Percentiles rank a stretch among this genome's conserved stretches.
phyloP scores from a whole-genome alignment of 2,113 vertebrate genomes.

The Abramis brama region DNA sequence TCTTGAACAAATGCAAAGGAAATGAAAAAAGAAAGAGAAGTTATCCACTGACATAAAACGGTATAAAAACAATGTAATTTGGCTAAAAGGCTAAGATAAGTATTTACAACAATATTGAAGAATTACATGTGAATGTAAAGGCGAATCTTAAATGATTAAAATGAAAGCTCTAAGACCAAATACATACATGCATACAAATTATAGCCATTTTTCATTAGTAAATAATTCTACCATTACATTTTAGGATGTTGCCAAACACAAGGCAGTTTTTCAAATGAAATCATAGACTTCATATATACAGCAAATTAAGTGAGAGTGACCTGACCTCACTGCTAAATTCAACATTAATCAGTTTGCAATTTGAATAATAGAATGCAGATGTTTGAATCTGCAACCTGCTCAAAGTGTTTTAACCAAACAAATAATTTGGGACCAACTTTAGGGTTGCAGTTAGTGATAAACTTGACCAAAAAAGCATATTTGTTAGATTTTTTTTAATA shows the following conservation, averaged over 20 bases:
- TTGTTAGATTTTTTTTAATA: not conserved
- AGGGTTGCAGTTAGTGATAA: not conserved
- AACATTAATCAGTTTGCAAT: not conserved
- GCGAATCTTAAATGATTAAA: not conserved
- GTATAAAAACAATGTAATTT: not conserved
- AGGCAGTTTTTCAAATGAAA: not conserved
- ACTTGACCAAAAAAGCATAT: not conserved
- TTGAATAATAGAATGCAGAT: not conserved
- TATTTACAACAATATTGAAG: not conserved
- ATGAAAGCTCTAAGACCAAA: not conserved
- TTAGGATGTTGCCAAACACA: not conserved
- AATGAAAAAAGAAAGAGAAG: not conserved
- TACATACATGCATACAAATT: not conserved
- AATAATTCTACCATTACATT: not conserved
- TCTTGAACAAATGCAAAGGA: not conserved
- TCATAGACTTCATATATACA: not conserved
- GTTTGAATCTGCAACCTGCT: not conserved
- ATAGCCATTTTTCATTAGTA: not conserved
- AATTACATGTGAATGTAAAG: not conserved
- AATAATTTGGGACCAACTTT: not conserved
- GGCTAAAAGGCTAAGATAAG: not conserved
- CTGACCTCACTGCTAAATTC: not conserved
- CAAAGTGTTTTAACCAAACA: not conserved
- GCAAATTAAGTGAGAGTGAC: not conserved
- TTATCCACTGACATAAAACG: not conserved